A percentile compares a stretch with the other conserved stretches of the same genome.
Evolutionary conservation across 1,140 invertebrate genomes (phyloP).

Genomic region (Drosophila rufa): DNA sequence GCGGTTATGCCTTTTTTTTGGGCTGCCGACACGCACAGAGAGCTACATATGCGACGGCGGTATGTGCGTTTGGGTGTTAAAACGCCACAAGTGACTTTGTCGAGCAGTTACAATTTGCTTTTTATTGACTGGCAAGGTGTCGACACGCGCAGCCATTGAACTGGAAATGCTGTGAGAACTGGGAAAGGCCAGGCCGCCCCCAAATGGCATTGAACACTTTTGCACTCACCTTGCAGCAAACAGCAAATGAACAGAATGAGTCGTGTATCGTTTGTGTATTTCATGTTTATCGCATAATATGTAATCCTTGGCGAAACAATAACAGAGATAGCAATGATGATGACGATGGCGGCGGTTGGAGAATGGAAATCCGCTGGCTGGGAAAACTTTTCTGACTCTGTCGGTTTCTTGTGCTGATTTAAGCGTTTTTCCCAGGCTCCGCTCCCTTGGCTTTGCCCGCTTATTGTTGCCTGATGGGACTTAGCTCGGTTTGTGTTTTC

Average conservation of each 20-base stretch:
- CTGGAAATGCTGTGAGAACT: conserved; percentile 43
- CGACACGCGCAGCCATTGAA: conserved; percentile 53
- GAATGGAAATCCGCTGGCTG: conserved; percentile 38
- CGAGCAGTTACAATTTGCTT: conserved; percentile 81
- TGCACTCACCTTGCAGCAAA: conserved; percentile 80
- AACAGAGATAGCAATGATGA: conserved; percentile 44
- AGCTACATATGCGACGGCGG: conserved; percentile 42
- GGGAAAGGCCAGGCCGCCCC: neutral
- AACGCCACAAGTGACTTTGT: conserved; percentile 79
- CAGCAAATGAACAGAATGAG: conserved; percentile 80
- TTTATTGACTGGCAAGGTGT: conserved; percentile 80
- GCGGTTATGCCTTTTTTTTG: conserved; percentile 33
- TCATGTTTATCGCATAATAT: conserved; percentile 83
- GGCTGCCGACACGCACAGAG: conserved; percentile 57
- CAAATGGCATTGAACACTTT: conserved; percentile 35
- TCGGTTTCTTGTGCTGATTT: conserved; percentile 58
- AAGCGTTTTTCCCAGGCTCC: conserved; percentile 62
- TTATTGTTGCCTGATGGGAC: conserved; percentile 66
- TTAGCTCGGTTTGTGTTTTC: conserved; percentile 55
- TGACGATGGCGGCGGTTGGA: conserved; percentile 25
- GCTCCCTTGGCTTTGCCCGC: conserved; percentile 38
- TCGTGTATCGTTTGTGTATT: conserved; percentile 76
- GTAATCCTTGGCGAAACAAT: conserved; percentile 67
- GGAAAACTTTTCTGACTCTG: conserved; percentile 45
- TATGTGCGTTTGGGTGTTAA: conserved; percentile 72